phyloP scores from a whole-genome alignment of 2,113 vertebrate genomes.

The Sapajus apella region DNA sequence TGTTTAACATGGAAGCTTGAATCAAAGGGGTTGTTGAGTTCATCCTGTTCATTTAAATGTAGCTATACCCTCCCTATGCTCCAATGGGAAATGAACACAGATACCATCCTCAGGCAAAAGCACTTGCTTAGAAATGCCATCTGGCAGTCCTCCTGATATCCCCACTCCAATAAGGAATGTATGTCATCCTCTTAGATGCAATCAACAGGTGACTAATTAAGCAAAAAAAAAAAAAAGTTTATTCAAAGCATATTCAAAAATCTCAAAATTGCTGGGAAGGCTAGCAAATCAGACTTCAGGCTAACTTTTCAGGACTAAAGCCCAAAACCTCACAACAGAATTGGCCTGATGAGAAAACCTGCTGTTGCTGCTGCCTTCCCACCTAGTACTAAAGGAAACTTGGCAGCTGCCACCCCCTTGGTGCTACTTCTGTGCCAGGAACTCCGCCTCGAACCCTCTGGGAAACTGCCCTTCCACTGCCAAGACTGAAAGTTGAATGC shows the following conservation, averaged over 20 bases:
- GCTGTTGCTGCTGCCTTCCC: not conserved
- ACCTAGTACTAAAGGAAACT: not conserved
- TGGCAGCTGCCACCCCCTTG: not conserved
- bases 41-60: not conserved
- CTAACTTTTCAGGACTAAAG: slow-evolving; percentile 52
- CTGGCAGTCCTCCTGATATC: not conserved
- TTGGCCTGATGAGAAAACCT: slow-evolving; percentile 30
- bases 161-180: not conserved
- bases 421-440: slow-evolving; percentile 22
- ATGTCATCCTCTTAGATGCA: not conserved
- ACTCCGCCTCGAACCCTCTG: not conserved
- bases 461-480: not conserved
- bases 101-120: not conserved
- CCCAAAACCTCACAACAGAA: slow-evolving; percentile 41
- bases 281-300: not conserved
- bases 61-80: not conserved
- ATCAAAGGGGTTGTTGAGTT: not conserved
- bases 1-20: not conserved
- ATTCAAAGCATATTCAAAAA: slow-evolving; percentile 47
- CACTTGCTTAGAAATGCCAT: not conserved
- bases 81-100: not conserved
- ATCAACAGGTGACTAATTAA: slow-evolving; percentile 4
- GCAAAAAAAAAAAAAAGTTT: not conserved
- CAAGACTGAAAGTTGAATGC: slow-evolving; percentile 11
- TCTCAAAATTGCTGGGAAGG: slow-evolving; percentile 42